Conservation (phyloP, 2,113 vertebrate genomes). For the Acanthisitta chloris region DNA sequence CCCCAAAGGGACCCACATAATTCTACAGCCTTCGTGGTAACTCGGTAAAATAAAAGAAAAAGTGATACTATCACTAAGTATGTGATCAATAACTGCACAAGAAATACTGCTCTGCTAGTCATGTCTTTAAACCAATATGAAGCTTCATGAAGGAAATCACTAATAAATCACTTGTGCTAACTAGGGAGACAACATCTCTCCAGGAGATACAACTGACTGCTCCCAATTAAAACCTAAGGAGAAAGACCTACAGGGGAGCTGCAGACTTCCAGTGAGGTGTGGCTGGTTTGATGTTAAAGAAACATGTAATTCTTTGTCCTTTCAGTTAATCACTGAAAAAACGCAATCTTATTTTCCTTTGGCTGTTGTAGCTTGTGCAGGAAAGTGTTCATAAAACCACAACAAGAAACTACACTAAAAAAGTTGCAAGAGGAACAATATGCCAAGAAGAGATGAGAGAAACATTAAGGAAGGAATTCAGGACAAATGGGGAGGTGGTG, state of each 20-base stretch:
- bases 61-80: not conserved
- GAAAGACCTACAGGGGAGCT: not conserved
- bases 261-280: not conserved
- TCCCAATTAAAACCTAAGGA: not conserved
- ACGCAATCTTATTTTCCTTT: not conserved
- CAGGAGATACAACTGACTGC: not conserved
- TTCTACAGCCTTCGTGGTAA: not conserved
- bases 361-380: not conserved
- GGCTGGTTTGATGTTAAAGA: not conserved
- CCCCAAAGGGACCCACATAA: not conserved
- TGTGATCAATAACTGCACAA: not conserved
- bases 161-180: slow-evolving; percentile 73
- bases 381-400: not conserved
- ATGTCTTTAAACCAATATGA: not conserved
- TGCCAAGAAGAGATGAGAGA: not conserved
- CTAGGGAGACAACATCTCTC: slow-evolving; percentile 51
- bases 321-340: not conserved
- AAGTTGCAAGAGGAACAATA: not conserved
- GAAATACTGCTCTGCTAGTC: not conserved
- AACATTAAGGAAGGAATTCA: not conserved
- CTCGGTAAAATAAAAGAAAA: not conserved
- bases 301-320: not conserved
- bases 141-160: not conserved
- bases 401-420: not conserved
- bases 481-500: too few relatives aligned